phyloP scores from a whole-genome alignment of 2,113 vertebrate species.

The Dolichotis patagonum region DNA sequence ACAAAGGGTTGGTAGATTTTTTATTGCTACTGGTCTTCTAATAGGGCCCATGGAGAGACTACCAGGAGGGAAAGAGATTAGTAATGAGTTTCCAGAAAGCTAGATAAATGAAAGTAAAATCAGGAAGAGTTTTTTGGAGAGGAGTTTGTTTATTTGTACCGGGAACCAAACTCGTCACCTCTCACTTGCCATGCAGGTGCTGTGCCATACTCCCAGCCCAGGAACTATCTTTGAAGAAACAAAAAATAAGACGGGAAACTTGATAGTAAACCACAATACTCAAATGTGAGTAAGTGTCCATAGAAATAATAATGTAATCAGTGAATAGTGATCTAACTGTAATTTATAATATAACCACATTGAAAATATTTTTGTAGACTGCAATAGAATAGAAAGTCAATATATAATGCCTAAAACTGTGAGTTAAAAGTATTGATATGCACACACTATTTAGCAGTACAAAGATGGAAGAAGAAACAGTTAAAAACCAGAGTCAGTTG shows the following conservation, averaged over 20 bases:
- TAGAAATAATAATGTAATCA: neutral
- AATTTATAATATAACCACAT: neutral
- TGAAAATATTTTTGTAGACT: neutral
- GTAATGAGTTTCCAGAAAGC: neutral
- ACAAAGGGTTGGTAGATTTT: neutral
- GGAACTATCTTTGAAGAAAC: neutral
- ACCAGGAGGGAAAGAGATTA: neutral
- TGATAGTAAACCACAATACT: neutral
- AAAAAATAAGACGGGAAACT: neutral
- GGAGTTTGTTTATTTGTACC: too few species aligned
- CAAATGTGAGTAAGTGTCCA: neutral
- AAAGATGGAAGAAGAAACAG: neutral
- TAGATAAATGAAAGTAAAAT: neutral
- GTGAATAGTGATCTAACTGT: neutral
- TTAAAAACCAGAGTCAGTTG: neutral
- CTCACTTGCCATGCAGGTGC: too few species aligned
- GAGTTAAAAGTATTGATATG: neutral
- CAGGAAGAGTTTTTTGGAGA: neutral
- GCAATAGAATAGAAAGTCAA: neutral
- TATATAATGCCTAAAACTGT: neutral
- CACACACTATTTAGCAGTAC: neutral
- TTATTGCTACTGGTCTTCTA: neutral
- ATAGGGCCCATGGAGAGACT: neutral
- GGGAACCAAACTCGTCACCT: too few species aligned
- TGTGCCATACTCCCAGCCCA: neutral